Base-by-base conservation (phyloP, 2,797 vertebrate genomes). In the Rousettus madagascariensis region DNA sequence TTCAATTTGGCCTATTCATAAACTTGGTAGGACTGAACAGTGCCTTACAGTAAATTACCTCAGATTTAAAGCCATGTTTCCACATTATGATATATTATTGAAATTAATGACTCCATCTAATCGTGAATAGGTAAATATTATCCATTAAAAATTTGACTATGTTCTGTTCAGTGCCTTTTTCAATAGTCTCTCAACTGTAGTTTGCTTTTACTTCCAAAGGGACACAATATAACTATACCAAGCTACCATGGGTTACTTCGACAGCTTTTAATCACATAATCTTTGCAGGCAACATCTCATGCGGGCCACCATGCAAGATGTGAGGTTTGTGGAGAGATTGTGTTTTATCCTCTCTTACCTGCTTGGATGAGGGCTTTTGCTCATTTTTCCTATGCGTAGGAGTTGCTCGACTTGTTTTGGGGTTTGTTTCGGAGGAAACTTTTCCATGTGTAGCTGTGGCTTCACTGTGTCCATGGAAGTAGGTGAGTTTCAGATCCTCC, bases 21-120 rank as follows among this genome's bases (percentile, higher is more conserved):
- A 94, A 88, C 46, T 53, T 22, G 6, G 53, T 68, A 71, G 80
- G 24, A 75, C 53, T 51, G 22, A 87, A 85, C 38, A 17, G 51
- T 30, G 33, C 1, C 63, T 22, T 26, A 10, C 1, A 6, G 26
- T 38, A 28, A 33, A n/a, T 83, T 28, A 71, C 41, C 10, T 46
- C 65, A 84, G 55, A 59, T 38, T 36, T 17, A 41, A 84, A 8
- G 3, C 33, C 63, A 43, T 59, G 12, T 51, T 88, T 49, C 30
- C 30, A 51, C 24, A 8, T 51, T 24, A 61, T 71, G 38, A 0
- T 17, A 19, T 36, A 8, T 63, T 22, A 53, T 9, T 89, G 49
- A 65, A 68, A 72, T 66, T 38, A 82, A 2, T 43, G 19, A 86
- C 38, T 86, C 51, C 12, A 49, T 61, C 28, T 41, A 57, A 90